Base-by-base conservation (phyloP, 1,140 invertebrate genomes). In the Chymomyza costata region DNA sequence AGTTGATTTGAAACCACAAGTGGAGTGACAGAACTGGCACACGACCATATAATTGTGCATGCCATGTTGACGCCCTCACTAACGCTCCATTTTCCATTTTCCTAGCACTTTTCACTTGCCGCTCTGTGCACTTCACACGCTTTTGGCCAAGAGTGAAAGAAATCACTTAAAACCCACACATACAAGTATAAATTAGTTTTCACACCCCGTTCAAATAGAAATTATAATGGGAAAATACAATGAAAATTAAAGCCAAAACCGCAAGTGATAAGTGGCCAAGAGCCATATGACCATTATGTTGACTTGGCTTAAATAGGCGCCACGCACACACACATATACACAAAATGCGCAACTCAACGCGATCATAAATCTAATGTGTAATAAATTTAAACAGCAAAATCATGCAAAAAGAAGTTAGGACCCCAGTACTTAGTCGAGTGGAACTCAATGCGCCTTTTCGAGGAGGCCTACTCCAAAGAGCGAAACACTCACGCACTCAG, bases 341-440 rank as follows among this genome's bases (percentile, higher is more conserved):
- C 21, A 25, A 25, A 25, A 25, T 8, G 21, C 21, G 32, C 52
- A 65, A 78, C 71, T 76, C 70, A 76, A 76, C 70, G 70, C 71
- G 57, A 40, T 70, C 70, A 76, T 76, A 76, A 76, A 76, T 76
- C 70, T 76, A 78, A 78, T 76, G 71, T 76, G 64, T 76, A 76
- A 78, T 76, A 76, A 76, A 76, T 76, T 76, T 76, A 76, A 76
- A 76, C 64, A 76, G 70, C 71, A 58, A 59, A 78, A 66, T 78
- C 70, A 76, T 78, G 71, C 70, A 78, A 78, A 76, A 76, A 76
- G 21, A 25, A 8, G 71, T 52, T 35, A 62, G 58, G n/a, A n/a
- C n/a, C 50, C 60, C 63, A 51, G 41, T 44, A 52, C 63, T n/a
- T n/a, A 61, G 52, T 63, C 58, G 41, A 25, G 52, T 52, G 15